Conservation (phyloP, 2,113 vertebrate genomes). For the Castor canadensis region DNA sequence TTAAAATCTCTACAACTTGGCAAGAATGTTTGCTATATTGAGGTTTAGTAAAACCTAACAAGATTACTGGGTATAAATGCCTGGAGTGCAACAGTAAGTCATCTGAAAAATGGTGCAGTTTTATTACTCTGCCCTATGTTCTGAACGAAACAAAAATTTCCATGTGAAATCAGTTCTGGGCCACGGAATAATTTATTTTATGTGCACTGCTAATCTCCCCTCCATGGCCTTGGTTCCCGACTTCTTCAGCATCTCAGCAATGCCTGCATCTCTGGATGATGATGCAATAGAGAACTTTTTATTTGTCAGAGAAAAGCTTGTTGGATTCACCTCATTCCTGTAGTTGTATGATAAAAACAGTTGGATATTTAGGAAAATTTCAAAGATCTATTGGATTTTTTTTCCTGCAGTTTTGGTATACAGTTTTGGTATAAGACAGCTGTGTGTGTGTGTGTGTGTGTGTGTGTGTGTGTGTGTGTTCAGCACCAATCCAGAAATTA, state of each 20-base stretch:
- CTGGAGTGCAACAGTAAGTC: neutral
- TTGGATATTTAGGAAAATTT: neutral
- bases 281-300: neutral
- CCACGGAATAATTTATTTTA: neutral
- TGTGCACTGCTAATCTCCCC: neutral
- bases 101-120: neutral
- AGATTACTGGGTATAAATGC: neutral
- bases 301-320: constrained; percentile 51
- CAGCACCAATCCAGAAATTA: neutral
- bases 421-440: neutral
- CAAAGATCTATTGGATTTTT: neutral
- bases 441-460: neutral
- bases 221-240: neutral
- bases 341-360: neutral
- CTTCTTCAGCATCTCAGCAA: neutral
- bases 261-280: neutral
- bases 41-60: neutral
- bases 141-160: neutral
- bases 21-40: constrained; percentile 13
- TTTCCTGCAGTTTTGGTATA: constrained; percentile 25
- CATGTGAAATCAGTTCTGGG: neutral
- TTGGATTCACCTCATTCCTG: neutral
- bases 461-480: neutral
- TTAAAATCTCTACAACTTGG: constrained; percentile 6
- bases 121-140: constrained; percentile 14